A percentile compares a stretch with the other conserved stretches of the same genome.
These are phyloP conservation scores for Calonectris borealis DNA, from an alignment of 2,113 vertebrate genomes.

Conservation along the genomic window DNA sequence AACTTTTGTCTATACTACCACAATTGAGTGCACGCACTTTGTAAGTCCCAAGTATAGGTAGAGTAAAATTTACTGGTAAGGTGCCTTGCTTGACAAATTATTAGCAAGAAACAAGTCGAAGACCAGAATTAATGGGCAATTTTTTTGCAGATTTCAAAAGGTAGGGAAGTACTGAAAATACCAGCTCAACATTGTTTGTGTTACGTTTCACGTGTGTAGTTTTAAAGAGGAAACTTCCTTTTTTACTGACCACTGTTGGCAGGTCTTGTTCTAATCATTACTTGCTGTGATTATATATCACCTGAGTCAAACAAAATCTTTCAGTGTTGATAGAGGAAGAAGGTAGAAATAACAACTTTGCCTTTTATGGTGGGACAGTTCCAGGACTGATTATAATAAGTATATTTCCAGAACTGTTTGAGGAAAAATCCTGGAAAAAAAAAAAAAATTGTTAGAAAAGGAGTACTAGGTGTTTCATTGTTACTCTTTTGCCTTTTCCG, in stretches of 20 bases:
- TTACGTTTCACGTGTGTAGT: fast-evolving
- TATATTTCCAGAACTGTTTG: background rate
- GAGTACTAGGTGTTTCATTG: background rate
- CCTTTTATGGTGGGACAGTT: background rate
- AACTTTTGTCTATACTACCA: background rate
- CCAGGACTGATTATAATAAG: background rate
- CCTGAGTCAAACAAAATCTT: background rate
- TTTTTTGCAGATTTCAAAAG: background rate
- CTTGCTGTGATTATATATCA: background rate
- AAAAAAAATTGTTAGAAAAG: background rate
- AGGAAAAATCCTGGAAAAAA: background rate
- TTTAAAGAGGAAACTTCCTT: background rate
- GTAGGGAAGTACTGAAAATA: background rate
- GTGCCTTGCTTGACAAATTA: background rate
- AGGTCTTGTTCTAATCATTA: background rate
- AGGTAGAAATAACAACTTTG: background rate
- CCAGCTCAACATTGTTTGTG: fast-evolving
- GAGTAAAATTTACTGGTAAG: background rate
- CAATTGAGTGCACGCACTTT: background rate
- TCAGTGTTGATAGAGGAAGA: background rate
- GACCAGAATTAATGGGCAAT: background rate
- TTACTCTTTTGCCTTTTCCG: background rate
- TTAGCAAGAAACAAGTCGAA: background rate
- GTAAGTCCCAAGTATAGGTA: background rate
- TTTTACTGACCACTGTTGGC: background rate